Conservation (phyloP, 1,140 invertebrate species). For the Leptinotarsa defecta region DNA sequence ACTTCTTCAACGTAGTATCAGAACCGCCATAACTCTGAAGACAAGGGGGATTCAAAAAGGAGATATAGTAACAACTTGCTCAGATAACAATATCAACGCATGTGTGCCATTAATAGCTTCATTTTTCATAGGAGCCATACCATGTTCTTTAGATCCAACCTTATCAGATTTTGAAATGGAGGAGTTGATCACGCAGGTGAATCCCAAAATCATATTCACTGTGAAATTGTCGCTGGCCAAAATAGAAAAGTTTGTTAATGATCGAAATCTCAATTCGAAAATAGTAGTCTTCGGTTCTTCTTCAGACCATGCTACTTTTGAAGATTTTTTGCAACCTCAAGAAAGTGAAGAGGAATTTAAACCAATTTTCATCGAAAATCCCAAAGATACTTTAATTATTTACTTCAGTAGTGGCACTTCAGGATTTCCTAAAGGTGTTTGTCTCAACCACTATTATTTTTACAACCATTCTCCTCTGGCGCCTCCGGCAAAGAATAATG, state of each 20-base stretch:
- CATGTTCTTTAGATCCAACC: constrained; percentile 38
- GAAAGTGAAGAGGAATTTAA: constrained; percentile 36
- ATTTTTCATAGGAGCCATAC: constrained; percentile 45
- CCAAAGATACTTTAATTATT: constrained; percentile 53
- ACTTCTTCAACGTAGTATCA: constrained; percentile 46
- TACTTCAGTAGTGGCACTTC: constrained; percentile 77
- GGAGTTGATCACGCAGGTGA: constrained; percentile 37
- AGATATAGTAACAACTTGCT: constrained; percentile 54
- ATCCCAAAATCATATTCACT: constrained; percentile 40
- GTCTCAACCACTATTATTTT: constrained; percentile 64
- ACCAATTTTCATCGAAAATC: constrained; percentile 38
- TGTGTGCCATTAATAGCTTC: constrained; percentile 52
- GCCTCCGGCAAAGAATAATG: constrained; percentile 11
- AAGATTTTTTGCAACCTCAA: constrained; percentile 27
- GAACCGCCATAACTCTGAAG: constrained; percentile 49
- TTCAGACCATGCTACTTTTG: constrained; percentile 15
- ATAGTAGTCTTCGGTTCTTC: constrained; percentile 41
- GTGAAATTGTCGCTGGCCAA: constrained; percentile 29
- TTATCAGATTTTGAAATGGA: constrained; percentile 37
- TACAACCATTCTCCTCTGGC: constrained; percentile 16
- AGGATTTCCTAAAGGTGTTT: constrained; percentile 78
- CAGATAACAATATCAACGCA: constrained; percentile 52
- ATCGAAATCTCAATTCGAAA: constrained; percentile 26
- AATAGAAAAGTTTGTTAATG: constrained; percentile 35
- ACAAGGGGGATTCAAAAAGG: constrained; percentile 47